phyloP scores from a whole-genome alignment of 2,888 invertebrate species.

The Tetragonisca angustula region DNA sequence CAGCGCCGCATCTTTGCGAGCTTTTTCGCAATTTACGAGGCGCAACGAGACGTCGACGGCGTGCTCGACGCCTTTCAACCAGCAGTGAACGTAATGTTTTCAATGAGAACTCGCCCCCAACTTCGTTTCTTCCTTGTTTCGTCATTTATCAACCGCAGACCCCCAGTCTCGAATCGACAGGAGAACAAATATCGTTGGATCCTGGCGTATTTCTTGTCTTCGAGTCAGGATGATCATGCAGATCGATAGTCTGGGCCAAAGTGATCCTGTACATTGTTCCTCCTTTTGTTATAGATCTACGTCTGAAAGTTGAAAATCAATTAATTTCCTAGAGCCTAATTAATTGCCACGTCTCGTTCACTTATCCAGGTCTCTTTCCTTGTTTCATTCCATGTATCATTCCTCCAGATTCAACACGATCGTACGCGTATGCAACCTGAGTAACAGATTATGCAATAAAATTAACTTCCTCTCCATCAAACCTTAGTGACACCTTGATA shows the following conservation, averaged over 20 bases:
- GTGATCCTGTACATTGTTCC: not conserved
- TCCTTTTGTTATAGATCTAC: not conserved
- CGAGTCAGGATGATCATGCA: not conserved
- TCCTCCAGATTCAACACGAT: no score
- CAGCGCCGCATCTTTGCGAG: conserved; percentile 20
- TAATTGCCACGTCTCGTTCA: no score
- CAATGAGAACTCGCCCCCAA: conserved; percentile 10
- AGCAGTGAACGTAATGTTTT: conserved; percentile 5
- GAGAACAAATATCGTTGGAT: no score
- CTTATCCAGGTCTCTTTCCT: no score
- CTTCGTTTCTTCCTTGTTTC: not conserved
- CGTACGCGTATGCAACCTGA: no score
- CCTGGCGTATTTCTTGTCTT: not conserved
- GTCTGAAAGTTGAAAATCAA: not conserved
- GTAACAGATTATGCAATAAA: no score
- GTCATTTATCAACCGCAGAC: conserved; percentile 17
- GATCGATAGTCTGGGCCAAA: not conserved
- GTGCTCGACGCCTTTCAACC: conserved; percentile 41
- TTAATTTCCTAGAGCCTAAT: no score
- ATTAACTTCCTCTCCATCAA: no score
- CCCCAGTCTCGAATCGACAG: not conserved
- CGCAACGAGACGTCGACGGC: conserved; percentile 31
- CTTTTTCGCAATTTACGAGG: conserved; percentile 48
- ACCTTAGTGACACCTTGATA: no score
- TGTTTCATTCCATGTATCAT: no score